A percentile compares a stretch with the other conserved stretches of the same genome.
Evolutionary conservation across 2,113 vertebrate species (phyloP).

Genomic region (Stictonetta naevosa): DNA sequence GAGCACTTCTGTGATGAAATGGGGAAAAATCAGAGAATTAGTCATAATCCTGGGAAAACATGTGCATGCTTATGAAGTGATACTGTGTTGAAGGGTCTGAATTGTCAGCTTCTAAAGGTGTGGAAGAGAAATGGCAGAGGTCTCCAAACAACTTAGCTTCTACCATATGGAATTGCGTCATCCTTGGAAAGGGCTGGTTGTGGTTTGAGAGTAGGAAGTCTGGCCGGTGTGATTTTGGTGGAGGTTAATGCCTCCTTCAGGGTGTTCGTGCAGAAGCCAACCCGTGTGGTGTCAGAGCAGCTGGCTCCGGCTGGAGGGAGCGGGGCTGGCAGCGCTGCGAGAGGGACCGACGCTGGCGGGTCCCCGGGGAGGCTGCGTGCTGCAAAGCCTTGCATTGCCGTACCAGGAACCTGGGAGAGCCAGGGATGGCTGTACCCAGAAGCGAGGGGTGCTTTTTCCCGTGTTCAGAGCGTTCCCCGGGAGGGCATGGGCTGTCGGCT

Average conservation of each 20-base stretch:
- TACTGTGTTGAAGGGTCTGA: not conserved
- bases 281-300: not conserved
- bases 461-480: not conserved
- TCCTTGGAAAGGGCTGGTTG: not conserved
- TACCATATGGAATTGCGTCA: not conserved
- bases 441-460: not conserved
- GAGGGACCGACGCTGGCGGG: not conserved
- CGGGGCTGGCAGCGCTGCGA: fast-evolving
- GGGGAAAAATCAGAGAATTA: not conserved
- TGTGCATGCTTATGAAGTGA: not conserved
- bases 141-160: not conserved
- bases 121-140: not conserved
- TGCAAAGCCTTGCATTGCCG: not conserved
- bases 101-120: not conserved
- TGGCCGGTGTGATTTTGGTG: not conserved
- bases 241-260: not conserved
- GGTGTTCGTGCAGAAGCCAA: not conserved
- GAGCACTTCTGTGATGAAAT: not conserved
- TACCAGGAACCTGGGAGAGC: not conserved
- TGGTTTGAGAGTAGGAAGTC: not conserved
- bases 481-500: not conserved
- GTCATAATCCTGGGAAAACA: not conserved
- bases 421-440: not conserved
- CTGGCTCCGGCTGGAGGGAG: not conserved
- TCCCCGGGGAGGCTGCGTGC: not conserved